Base-by-base conservation (phyloP, 2,888 invertebrate species). In the Ligdia adustata region DNA sequence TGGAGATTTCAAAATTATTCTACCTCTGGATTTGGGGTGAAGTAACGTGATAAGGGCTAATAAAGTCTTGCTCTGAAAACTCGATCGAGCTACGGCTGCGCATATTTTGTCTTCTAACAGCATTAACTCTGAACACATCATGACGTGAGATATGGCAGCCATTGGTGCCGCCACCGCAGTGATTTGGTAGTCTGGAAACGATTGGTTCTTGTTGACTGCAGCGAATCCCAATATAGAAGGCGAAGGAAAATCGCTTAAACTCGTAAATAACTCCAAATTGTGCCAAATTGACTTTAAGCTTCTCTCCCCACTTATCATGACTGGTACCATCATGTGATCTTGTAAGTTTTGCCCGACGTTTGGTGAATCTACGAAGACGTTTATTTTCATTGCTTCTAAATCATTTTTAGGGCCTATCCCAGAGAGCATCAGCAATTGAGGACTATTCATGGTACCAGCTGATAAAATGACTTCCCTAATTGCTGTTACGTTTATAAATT, bases 381-480 rank as follows among this genome's bases (percentile, higher is more conserved):
- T 11, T 9, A 81, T 75, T n/a, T 60, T 61, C 7, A 69, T 41
- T 15, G 69, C 60, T 20, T 64, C 22, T 16, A 83, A 67, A 59
- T 82, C 68, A 1, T 69, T 27, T 42, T 58, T 62, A 1, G 76
- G 81, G 1, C 83, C 83, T 41, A 83, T 59, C 13, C 82, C 83
- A 3, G 82, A 82, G 2, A 80, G 49, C 80, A 82, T 80, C n/a
- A 82, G 51, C 0, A 82, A 38, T 44, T 82, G 73, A 1, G 83
- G 83, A 42, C 71, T 76, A 18, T 71, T 77, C 1, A 82, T 55
- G 1, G 75, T 59, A 7, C 83, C 83, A 3, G 78, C 77, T 11
- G 80, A 79, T 45, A 79, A 11, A 45, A 83, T 72, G 0, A 82
- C 61, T 64, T 83, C 83, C 55, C 62, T 73, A 1, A 20, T 58